A percentile compares a stretch with the other conserved stretches of the same genome.
phyloP scores from a whole-genome alignment of 2,888 invertebrate genomes.

The Ceriagrion tenellum region DNA sequence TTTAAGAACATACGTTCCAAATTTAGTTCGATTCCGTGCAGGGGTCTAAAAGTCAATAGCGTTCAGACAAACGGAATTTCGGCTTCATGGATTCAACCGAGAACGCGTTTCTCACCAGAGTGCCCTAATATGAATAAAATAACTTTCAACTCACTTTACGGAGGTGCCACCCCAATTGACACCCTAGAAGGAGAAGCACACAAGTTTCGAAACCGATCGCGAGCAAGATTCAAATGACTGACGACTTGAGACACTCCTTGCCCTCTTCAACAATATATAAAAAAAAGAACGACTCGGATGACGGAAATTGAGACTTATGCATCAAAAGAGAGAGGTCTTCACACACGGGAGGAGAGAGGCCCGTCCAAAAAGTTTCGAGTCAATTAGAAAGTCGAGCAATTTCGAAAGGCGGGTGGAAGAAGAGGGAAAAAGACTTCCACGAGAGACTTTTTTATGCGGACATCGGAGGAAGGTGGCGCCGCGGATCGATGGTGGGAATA shows the following conservation, averaged over 20 bases:
- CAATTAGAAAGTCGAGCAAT: constrained; percentile 26
- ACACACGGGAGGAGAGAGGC: no score
- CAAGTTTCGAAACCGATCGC: background rate
- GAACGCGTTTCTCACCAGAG: no score
- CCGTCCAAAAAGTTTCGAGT: background rate
- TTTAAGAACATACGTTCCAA: no score
- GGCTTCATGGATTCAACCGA: no score
- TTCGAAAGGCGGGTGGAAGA: background rate
- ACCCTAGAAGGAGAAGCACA: no score
- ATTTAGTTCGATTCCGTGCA: no score
- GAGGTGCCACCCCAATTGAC: no score
- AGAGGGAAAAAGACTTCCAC: background rate
- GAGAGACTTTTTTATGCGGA: background rate
- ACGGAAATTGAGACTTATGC: background rate
- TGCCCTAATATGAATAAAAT: no score
- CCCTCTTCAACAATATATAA: background rate
- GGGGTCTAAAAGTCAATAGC: no score
- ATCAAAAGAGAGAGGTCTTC: background rate
- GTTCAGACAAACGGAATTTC: no score
- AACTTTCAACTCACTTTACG: no score
- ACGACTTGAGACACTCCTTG: background rate
- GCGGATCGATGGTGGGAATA: constrained; percentile 7
- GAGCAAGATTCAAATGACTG: background rate
- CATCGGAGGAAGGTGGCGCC: background rate
- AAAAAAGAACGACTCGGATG: background rate